Evolutionary conservation across 23 tunicate species (phyloP).

Genomic region (Halocynthia roretzi): DNA sequence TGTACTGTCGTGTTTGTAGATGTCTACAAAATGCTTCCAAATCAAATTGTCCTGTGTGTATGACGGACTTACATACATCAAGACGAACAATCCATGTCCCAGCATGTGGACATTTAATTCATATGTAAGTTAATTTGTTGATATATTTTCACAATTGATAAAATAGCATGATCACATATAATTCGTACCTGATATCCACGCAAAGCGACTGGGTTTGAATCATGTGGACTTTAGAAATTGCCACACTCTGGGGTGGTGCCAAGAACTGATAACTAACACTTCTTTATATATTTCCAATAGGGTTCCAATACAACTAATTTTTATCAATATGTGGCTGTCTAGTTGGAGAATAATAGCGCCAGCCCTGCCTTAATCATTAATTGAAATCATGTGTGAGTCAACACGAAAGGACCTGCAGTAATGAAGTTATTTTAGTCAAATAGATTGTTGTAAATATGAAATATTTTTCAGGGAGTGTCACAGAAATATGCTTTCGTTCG

Average conservation of each 20-base stretch:
- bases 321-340: background rate
- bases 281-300: background rate
- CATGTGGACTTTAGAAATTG: too few relatives aligned
- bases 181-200: background rate
- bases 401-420: background rate
- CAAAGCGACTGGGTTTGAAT: too few relatives aligned
- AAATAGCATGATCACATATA: background rate
- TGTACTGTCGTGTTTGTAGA: conserved; percentile 17
- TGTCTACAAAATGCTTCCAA: conserved; percentile 62
- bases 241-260: too few relatives aligned
- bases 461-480: conserved; percentile 29
- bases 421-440: background rate
- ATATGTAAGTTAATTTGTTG: conserved; percentile 13
- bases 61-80: conserved; percentile 78
- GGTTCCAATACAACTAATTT: background rate
- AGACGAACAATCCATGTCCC: conserved; percentile 29
- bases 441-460: background rate
- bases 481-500: conserved; percentile 27
- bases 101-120: conserved; percentile 74
- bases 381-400: background rate
- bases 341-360: background rate
- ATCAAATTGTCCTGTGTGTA: conserved; percentile 67
- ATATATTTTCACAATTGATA: background rate
- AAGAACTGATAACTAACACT: background rate
- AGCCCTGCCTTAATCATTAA: background rate